phyloP scores from a whole-genome alignment of 2,113 vertebrate genomes.

The Zingel zingel region DNA sequence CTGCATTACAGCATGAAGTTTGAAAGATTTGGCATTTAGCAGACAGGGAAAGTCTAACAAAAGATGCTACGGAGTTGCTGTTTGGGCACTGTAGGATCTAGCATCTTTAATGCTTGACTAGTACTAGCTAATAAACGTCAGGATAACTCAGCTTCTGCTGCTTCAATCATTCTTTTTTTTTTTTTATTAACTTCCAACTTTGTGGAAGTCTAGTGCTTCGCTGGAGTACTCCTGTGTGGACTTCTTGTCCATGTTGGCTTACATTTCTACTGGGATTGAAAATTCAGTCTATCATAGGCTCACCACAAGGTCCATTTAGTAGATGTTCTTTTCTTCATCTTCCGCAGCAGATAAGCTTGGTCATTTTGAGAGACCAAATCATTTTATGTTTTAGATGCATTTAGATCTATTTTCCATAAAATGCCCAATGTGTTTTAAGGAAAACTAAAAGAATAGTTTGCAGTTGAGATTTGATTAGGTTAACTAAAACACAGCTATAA shows the following conservation, averaged over 20 bases:
- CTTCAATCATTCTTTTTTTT: not conserved
- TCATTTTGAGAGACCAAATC: not conserved
- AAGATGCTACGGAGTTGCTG: not conserved
- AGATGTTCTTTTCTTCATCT: not conserved
- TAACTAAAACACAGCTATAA: slow-evolving; percentile 54
- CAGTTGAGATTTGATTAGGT: slow-evolving; percentile 5
- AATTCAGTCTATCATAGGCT: not conserved
- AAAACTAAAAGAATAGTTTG: slow-evolving; percentile 24
- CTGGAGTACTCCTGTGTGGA: not conserved
- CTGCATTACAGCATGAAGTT: slow-evolving; percentile 8
- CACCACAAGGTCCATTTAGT: not conserved
- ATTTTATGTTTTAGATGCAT: not conserved
- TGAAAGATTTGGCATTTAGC: not conserved
- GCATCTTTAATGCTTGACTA: not conserved
- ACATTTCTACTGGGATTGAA: not conserved
- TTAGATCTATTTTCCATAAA: not conserved
- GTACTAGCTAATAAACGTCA: not conserved
- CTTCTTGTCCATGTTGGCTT: not conserved
- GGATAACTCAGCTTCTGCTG: not conserved
- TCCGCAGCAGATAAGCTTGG: not conserved
- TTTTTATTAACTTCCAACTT: not conserved
- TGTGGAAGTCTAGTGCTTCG: not conserved
- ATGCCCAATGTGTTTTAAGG: not conserved
- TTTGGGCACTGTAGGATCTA: not conserved
- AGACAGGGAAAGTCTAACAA: not conserved